phyloP scores from a whole-genome alignment of 2,888 invertebrate species.

The Meandrusa payeni region DNA sequence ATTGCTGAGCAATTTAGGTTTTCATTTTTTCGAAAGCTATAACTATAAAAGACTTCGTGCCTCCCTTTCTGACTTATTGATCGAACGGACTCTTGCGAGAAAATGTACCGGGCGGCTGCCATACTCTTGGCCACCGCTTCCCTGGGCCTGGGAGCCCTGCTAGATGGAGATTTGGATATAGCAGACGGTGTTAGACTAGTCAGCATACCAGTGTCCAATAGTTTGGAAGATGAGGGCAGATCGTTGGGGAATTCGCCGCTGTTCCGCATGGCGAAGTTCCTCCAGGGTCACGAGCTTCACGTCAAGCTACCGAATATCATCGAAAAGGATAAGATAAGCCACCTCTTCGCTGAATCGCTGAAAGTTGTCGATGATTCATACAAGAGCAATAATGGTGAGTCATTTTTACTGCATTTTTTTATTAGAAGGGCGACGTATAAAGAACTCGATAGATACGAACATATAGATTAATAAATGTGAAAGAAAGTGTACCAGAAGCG shows the following conservation, averaged over 20 bases:
- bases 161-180: conserved; percentile 79
- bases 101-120: conserved; percentile 59
- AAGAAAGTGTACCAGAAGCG: too few species aligned
- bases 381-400: conserved; percentile 76
- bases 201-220: conserved; percentile 71
- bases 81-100: conserved; percentile 42
- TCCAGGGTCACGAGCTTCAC: conserved; percentile 86
- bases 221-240: conserved; percentile 67
- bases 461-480: too few species aligned
- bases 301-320: conserved; percentile 86
- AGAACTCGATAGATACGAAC: too few species aligned
- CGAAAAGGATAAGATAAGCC: conserved; percentile 83
- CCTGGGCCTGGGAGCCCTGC: conserved; percentile 44
- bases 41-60: conserved; percentile 60
- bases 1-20: conserved; percentile 49
- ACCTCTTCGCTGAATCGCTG: conserved; percentile 76
- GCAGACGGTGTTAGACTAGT: conserved; percentile 84
- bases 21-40: conserved; percentile 74
- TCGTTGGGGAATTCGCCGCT: conserved; percentile 74
- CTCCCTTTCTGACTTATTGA: conserved; percentile 68
- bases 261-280: conserved; percentile 83
- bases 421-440: too few species aligned
- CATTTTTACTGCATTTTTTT: too few species aligned
- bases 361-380: conserved; percentile 70
- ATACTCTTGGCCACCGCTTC: conserved; percentile 41